These are phyloP conservation scores for Melieria crassipennis DNA, from an alignment of 2,888 invertebrate genomes.

Conservation along the genomic window DNA sequence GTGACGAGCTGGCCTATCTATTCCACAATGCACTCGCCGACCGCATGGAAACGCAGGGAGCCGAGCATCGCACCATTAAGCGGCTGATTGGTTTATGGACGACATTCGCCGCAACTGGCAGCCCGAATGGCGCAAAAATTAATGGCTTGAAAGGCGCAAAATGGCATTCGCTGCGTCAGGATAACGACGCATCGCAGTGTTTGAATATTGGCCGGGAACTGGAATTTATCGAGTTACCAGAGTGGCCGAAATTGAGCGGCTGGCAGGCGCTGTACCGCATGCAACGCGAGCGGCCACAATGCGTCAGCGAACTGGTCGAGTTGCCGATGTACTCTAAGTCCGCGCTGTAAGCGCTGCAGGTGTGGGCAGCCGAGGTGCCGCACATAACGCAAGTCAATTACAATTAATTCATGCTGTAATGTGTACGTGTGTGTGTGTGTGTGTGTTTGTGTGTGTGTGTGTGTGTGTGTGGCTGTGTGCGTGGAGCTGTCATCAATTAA, in stretches of 20 bases:
- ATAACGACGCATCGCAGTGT: constrained; percentile 42
- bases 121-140: constrained; percentile 45
- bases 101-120: constrained; percentile 48
- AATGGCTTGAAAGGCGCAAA: constrained; percentile 38
- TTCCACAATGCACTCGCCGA: constrained; percentile 44
- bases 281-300: constrained; percentile 25
- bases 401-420: constrained; percentile 2
- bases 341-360: not conserved
- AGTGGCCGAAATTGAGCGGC: constrained; percentile 44
- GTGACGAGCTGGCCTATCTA: constrained; percentile 48
- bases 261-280: constrained; percentile 46
- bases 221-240: constrained; percentile 48
- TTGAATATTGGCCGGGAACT: constrained; percentile 49
- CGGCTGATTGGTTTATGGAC: constrained; percentile 52
- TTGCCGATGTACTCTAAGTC: constrained; percentile 16
- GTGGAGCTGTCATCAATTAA: not conserved
- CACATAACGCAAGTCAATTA: not conserved
- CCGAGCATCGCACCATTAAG: constrained; percentile 49
- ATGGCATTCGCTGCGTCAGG: constrained; percentile 33
- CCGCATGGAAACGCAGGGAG: constrained; percentile 40
- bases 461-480: not conserved
- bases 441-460: not conserved
- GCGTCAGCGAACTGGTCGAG: constrained; percentile 22
- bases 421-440: not conserved
- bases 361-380: not conserved